phyloP scores from a whole-genome alignment of 2,797 vertebrate species.

The Pseudomugil tenellus region DNA sequence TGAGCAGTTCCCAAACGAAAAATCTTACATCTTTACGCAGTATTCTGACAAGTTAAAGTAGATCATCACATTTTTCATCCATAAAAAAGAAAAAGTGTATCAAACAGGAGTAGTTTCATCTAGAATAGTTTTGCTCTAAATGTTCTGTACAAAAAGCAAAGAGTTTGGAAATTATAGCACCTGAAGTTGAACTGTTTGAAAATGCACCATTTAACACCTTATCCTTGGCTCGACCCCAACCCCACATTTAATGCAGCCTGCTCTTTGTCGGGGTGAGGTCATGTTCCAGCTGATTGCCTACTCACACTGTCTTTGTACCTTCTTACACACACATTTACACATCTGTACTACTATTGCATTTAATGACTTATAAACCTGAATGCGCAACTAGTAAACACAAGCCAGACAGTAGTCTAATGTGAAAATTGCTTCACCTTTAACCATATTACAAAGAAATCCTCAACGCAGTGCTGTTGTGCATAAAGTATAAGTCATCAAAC shows the following conservation, averaged over 20 bases:
- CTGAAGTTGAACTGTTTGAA: conserved; percentile 77
- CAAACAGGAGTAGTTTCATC: conserved; percentile 62
- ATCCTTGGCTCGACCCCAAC: conserved; percentile 42
- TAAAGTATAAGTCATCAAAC: conserved; percentile 41
- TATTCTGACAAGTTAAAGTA: conserved; percentile 64
- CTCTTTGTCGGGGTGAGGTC: conserved; percentile 60
- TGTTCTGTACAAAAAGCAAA: conserved; percentile 77
- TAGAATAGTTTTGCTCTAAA: conserved; percentile 74
- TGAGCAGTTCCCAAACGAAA: conserved; percentile 38
- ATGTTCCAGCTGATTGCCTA: conserved; percentile 64
- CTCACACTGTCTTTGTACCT: conserved; percentile 56
- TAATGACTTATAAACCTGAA: conserved; percentile 29
- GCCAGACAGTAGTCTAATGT: conserved; percentile 27
- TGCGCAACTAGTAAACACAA: conserved; percentile 44
- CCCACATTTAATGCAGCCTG: conserved; percentile 49
- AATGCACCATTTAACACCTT: conserved; percentile 63
- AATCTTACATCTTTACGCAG: conserved; percentile 61
- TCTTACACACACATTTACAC: conserved; percentile 28
- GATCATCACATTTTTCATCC: conserved; percentile 49
- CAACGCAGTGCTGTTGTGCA: conserved; percentile 50
- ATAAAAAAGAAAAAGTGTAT: conserved; percentile 59
- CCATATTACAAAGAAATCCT: conserved; percentile 27
- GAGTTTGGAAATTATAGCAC: conserved; percentile 83
- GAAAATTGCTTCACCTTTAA: conserved; percentile 33
- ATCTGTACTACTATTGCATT: conserved; percentile 16